Base-by-base conservation (phyloP, 2,113 vertebrate species). In the Stegostoma tigrinum region DNA sequence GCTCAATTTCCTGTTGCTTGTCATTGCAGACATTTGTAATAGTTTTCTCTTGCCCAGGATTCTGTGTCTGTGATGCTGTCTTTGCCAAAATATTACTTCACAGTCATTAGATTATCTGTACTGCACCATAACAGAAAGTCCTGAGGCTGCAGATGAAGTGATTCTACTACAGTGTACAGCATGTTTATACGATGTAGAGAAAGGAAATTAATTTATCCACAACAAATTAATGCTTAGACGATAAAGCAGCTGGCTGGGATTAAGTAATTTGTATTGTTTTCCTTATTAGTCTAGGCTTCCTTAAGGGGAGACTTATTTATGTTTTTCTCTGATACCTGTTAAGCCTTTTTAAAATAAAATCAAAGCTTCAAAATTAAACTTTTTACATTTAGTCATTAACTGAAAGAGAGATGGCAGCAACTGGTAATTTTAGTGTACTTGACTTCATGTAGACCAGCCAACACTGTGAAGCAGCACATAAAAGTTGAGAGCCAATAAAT, bases 161-260 rank as follows among this genome's bases (percentile, higher is more conserved):
- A 48, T 72, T 34, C 68, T 52, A 52, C 67, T 48, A 48, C 42
- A 95, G 42, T n/a, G 45, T 8, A 72, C 42, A 24, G 21, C 94
- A 72, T 70, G 94, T 52, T 95, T 52, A 45, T 75, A 30, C 7
- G 48, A 23, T 34, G 52, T 95, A 52, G 67, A 95, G 30, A 95
- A 48, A 95, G 93, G 67, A 95, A 95, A 70, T 95, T 38, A 72
- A 95, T 70, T 95, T 95, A 95, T 95, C 93, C 64, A 95, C 27
- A 38, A 45, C 67, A 72, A 95, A 95, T 72, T 66, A 93, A 66
- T 93, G 89, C n/a, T 93, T 67, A 23, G 34, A 93, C 66, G 64
- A 93, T 66, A 67, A 48, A 70, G 66, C 27, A 52, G 42, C 38
- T 30, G 68, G 38, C 24, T 72, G 42, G 68, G 68, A 52, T 95